Conservation (phyloP, 2,888 invertebrate genomes). For the Caenorhabditis becei region DNA sequence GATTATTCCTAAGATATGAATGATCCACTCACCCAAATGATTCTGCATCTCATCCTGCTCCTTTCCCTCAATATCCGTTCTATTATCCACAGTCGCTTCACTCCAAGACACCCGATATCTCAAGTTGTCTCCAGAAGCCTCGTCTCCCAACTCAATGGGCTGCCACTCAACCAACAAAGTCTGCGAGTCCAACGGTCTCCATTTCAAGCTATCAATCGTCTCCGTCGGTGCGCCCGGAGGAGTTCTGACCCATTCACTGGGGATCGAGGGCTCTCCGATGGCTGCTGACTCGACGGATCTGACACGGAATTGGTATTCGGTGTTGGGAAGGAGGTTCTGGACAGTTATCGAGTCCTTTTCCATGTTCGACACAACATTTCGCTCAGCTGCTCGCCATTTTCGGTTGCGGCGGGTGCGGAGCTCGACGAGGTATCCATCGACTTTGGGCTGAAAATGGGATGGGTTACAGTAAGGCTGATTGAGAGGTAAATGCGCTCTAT, state of each 20-base stretch:
- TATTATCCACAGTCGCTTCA: conserved; percentile 53
- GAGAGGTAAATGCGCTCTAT: too few species aligned
- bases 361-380: conserved; percentile 62
- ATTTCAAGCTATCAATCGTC: conserved; percentile 67
- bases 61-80: conserved; percentile 24
- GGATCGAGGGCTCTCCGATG: conserved; percentile 72
- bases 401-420: conserved; percentile 71
- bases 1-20: too few species aligned
- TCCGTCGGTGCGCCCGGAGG: conserved; percentile 72
- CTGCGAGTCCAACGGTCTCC: conserved; percentile 72
- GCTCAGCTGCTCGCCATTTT: conserved; percentile 71
- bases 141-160: conserved; percentile 72
- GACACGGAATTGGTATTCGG: conserved; percentile 79
- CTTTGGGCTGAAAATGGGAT: conserved; percentile 62
- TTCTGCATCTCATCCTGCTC: conserved; percentile 36
- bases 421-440: conserved; percentile 74
- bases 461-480: too few species aligned
- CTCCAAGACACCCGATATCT: conserved; percentile 78
- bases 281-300: conserved; percentile 68
- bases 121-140: conserved; percentile 70
- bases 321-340: conserved; percentile 74
- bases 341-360: conserved; percentile 70
- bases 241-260: conserved; percentile 76
- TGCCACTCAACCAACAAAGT: conserved; percentile 79
- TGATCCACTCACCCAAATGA: conserved; percentile 22